These are phyloP conservation scores for Solenopsis invicta DNA, from an alignment of 1,140 invertebrate species.

Conservation along the genomic window DNA sequence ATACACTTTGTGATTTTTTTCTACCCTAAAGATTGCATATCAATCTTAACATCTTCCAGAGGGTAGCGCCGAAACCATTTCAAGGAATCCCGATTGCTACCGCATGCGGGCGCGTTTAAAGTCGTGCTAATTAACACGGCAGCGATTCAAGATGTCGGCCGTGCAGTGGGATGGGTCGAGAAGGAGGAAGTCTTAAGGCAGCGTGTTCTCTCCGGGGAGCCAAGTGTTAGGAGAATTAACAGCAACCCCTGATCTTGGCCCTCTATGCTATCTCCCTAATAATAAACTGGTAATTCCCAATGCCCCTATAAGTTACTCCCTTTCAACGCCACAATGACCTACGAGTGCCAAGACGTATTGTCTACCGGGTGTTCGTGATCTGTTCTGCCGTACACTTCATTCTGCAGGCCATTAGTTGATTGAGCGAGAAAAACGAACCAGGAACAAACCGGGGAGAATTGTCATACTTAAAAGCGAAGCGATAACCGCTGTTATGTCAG, in stretches of 20 bases:
- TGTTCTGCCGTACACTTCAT: conserved; percentile 46
- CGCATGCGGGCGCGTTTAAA: conserved; percentile 80
- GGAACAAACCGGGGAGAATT: conserved; percentile 3
- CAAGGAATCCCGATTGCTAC: conserved; percentile 73
- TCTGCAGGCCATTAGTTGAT: conserved; percentile 61
- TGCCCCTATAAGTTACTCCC: conserved; percentile 87
- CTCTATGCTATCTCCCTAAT: conserved; percentile 86
- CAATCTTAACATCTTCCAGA: conserved; percentile 63
- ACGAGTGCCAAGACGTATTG: conserved; percentile 80
- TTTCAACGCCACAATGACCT: conserved; percentile 86
- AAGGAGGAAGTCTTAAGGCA: conserved; percentile 84
- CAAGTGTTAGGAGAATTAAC: conserved; percentile 86
- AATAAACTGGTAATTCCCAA: conserved; percentile 87
- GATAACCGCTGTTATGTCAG: not conserved
- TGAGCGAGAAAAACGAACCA: conserved; percentile 38
- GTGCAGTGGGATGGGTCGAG: conserved; percentile 71
- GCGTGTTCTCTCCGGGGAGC: conserved; percentile 83
- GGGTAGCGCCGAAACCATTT: conserved; percentile 68
- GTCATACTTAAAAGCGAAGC: conserved; percentile 15
- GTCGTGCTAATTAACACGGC: conserved; percentile 85
- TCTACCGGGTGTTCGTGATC: conserved; percentile 76
- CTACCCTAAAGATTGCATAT: conserved; percentile 35
- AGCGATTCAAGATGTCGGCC: conserved; percentile 83
- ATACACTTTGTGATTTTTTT: conserved; percentile 47
- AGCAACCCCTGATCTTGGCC: conserved; percentile 85